These are phyloP conservation scores for Pocota personata DNA, from an alignment of 2,888 invertebrate species.

Conservation along the genomic window DNA sequence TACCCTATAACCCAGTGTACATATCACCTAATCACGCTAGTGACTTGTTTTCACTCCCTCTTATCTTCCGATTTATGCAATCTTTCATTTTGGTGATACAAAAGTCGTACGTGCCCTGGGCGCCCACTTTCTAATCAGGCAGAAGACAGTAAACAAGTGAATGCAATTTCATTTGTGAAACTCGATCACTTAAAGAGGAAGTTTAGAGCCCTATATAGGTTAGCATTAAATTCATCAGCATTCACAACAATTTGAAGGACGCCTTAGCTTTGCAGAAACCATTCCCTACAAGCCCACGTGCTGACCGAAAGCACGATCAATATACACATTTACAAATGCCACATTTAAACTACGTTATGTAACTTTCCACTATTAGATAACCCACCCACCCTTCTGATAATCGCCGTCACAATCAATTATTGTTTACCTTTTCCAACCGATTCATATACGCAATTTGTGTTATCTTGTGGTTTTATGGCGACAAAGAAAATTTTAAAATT, in stretches of 20 bases:
- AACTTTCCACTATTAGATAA: neutral
- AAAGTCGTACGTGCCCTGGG: neutral
- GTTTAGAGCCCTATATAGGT: neutral
- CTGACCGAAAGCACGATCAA: neutral
- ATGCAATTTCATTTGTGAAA: neutral
- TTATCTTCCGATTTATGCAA: slow-evolving; percentile 14
- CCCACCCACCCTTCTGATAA: neutral
- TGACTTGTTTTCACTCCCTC: neutral
- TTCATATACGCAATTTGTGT: neutral
- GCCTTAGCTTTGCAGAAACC: too few relatives aligned
- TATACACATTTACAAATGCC: neutral
- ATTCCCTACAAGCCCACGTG: neutral
- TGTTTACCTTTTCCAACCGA: slow-evolving; percentile 11
- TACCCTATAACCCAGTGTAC: neutral
- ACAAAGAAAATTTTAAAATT: neutral
- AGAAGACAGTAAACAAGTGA: neutral
- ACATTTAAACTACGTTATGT: neutral
- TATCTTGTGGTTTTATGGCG: neutral
- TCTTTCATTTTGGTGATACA: neutral
- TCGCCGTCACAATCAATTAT: neutral
- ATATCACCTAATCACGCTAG: neutral
- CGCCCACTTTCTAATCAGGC: neutral
- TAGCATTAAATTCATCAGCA: neutral
- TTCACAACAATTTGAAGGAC: neutral
- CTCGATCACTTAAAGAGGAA: neutral